Conservation (phyloP, 2,888 invertebrate genomes). For the Polymixis lichenea region DNA sequence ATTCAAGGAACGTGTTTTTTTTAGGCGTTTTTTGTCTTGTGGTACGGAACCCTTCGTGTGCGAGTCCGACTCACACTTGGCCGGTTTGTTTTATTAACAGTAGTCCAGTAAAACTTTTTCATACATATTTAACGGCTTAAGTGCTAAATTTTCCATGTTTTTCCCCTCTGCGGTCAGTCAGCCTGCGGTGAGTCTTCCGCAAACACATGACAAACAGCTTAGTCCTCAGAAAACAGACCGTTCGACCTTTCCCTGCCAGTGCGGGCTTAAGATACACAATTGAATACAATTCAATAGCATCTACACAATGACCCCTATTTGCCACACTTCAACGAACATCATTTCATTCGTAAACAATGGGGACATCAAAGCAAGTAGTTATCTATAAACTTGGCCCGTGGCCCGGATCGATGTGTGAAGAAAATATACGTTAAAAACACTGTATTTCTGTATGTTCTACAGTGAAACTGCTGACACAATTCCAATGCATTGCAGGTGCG, state of each 20-base stretch:
- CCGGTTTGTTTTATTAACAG: background rate
- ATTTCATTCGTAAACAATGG: conserved; percentile 55
- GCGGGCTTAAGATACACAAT: conserved; percentile 34
- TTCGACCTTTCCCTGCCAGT: conserved; percentile 48
- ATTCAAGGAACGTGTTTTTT: too few species aligned
- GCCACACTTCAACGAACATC: conserved; percentile 49
- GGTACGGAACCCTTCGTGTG: too few species aligned
- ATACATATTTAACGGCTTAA: conserved; percentile 6
- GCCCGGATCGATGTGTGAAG: background rate
- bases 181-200: conserved; percentile 5
- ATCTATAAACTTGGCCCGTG: background rate
- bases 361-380: conserved; percentile 47
- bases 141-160: conserved; percentile 3
- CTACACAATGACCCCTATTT: conserved; percentile 50
- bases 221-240: conserved; percentile 28
- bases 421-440: background rate
- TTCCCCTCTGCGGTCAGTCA: conserved; percentile 16
- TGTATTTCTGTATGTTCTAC: background rate
- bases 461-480: background rate
- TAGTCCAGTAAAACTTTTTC: background rate
- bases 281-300: conserved; percentile 49
- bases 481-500: background rate
- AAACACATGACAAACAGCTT: conserved; percentile 24
- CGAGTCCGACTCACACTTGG: too few species aligned
- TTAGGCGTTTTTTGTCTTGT: too few species aligned